A percentile compares a stretch with the other conserved stretches of the same genome.
These are phyloP conservation scores for Chymomyza amoena DNA, from an alignment of 2,888 invertebrate genomes.

Conservation along the genomic window DNA sequence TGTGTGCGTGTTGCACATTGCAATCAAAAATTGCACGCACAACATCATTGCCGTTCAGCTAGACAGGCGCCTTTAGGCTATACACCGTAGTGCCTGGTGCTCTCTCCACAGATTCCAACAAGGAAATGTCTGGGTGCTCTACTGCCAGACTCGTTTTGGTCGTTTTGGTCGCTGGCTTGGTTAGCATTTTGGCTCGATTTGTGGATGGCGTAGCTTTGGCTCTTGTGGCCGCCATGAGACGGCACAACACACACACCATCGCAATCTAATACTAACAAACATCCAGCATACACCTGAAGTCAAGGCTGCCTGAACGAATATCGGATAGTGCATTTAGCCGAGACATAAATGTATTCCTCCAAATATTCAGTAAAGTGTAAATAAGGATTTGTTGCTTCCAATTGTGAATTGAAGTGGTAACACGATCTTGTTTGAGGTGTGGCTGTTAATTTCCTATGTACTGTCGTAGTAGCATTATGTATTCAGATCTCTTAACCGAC, in stretches of 20 bases:
- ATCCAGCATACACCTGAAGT: too few relatives aligned
- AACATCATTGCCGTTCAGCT: slow-evolving; percentile 35
- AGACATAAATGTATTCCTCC: too few relatives aligned
- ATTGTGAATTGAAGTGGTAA: too few relatives aligned
- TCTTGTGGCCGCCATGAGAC: slow-evolving; percentile 23
- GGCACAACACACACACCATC: not conserved
- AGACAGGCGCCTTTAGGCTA: not conserved
- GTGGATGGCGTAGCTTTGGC: slow-evolving; percentile 40
- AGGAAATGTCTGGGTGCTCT: not conserved
- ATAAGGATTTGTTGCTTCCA: too few relatives aligned
- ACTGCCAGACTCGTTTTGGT: not conserved
- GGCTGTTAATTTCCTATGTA: too few relatives aligned
- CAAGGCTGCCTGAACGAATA: too few relatives aligned
- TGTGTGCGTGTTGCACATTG: slow-evolving; percentile 20
- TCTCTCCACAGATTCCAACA: not conserved
- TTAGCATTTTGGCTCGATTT: slow-evolving; percentile 47
- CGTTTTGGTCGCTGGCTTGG: not conserved
- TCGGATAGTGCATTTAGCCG: too few relatives aligned
- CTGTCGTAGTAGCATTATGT: too few relatives aligned
- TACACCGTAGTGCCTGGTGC: not conserved
- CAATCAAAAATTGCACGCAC: slow-evolving; percentile 68
- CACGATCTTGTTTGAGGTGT: too few relatives aligned
- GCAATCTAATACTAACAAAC: not conserved
- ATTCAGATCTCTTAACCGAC: too few relatives aligned
- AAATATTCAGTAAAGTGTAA: too few relatives aligned